phyloP scores from a whole-genome alignment of 23 tunicate genomes.

The Phallusia fumigata region DNA sequence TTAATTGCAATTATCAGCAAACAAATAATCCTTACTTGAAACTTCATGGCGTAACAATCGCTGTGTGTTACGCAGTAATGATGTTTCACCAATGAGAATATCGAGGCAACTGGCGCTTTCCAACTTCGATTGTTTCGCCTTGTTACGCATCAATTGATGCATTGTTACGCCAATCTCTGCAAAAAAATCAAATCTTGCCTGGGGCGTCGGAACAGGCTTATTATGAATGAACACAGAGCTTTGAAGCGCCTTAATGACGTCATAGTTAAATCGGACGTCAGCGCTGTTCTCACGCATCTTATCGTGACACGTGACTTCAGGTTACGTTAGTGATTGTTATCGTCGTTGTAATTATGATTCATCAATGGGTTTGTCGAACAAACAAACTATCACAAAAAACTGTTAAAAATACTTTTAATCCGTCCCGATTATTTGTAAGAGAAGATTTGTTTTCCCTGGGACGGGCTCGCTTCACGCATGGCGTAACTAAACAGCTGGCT shows the following conservation, averaged over 20 bases:
- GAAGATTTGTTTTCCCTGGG: not conserved
- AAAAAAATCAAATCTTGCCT: slow-evolving; percentile 1
- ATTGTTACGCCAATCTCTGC: slow-evolving; percentile 23
- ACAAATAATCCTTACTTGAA: not conserved
- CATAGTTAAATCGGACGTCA: not conserved
- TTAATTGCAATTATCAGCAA: not conserved
- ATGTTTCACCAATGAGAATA: not conserved
- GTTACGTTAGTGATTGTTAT: not conserved
- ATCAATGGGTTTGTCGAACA: not conserved
- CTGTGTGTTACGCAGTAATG: not conserved
- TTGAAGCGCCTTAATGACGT: not conserved
- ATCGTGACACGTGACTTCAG: not conserved
- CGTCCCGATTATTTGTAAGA: not conserved
- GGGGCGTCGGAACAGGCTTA: slow-evolving; percentile 8
- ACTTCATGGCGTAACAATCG: not conserved
- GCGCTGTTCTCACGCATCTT: slow-evolving; percentile 2
- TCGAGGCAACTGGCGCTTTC: not conserved
- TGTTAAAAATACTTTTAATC: not conserved
- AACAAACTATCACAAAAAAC: not conserved
- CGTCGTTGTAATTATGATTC: not conserved
- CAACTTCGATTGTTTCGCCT: not conserved
- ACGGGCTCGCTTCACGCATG: not conserved
- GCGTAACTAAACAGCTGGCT: not conserved
- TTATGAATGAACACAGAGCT: not conserved
- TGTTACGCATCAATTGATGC: slow-evolving; percentile 38